A percentile compares a stretch with the other conserved stretches of the same genome.
These are phyloP conservation scores for Cheilosia grossa DNA, from an alignment of 2,888 invertebrate genomes.

Conservation along the genomic window DNA sequence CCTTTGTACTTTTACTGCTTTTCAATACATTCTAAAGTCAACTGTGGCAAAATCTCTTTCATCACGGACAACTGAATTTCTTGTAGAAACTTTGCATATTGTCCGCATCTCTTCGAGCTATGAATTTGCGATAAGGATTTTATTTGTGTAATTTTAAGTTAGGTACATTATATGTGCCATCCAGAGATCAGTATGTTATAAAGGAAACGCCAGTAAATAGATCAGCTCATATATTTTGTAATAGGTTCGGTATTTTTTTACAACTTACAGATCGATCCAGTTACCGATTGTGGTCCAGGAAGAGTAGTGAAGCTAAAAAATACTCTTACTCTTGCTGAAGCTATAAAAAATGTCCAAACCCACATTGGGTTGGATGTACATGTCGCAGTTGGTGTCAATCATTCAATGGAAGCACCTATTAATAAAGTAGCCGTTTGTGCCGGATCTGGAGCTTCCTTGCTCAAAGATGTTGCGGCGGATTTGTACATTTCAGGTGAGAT, in stretches of 20 bases:
- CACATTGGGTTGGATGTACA: constrained; percentile 89
- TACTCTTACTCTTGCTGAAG: constrained; percentile 85
- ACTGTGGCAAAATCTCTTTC: no score
- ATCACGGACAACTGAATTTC: no score
- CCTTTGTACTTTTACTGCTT: no score
- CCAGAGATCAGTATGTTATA: no score
- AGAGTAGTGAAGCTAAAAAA: constrained; percentile 83
- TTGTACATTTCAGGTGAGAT: constrained; percentile 96
- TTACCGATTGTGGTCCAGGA: constrained; percentile 84
- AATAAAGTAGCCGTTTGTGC: constrained; percentile 92
- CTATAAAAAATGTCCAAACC: constrained; percentile 86
- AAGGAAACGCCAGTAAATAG: no score
- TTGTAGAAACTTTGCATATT: no score
- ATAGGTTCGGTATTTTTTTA: background rate
- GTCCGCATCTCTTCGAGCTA: no score
- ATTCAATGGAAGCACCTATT: constrained; percentile 84
- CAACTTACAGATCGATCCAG: constrained; percentile 53
- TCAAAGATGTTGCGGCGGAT: constrained; percentile 89
- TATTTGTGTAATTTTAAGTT: no score
- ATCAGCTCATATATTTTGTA: background rate
- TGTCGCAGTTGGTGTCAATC: constrained; percentile 86
- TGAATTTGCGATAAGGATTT: no score
- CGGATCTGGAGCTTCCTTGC: constrained; percentile 92
- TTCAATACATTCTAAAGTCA: no score
- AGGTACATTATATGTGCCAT: no score